Conservation (phyloP, 1,140 invertebrate species). For the Drosophila yakuba region DNA sequence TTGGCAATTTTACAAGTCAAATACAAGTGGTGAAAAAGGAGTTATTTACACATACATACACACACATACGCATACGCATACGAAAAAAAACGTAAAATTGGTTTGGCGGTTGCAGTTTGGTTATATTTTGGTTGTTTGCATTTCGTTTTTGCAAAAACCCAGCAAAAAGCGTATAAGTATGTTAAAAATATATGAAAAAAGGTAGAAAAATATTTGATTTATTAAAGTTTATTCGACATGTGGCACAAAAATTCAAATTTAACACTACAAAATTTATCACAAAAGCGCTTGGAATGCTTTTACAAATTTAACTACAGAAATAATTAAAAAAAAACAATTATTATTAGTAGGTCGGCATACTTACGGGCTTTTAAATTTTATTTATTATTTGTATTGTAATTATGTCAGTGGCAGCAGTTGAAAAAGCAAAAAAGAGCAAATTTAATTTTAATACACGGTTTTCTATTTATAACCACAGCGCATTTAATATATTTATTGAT, state of each 20-base stretch:
- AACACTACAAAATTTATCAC: conserved; percentile 48
- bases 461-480: conserved; percentile 18
- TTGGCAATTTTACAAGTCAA: conserved; percentile 46
- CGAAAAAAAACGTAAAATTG: conserved; percentile 58
- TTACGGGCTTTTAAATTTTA: conserved; percentile 60
- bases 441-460: conserved; percentile 35
- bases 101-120: conserved; percentile 61
- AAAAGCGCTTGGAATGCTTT: conserved; percentile 40
- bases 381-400: conserved; percentile 24
- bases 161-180: conserved; percentile 66
- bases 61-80: conserved; percentile 55
- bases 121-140: conserved; percentile 63
- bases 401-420: conserved; percentile 60
- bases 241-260: conserved; percentile 35
- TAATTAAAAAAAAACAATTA: conserved; percentile 5
- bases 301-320: conserved; percentile 31
- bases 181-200: conserved; percentile 55
- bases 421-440: conserved; percentile 52
- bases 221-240: conserved; percentile 49
- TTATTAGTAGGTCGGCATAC: conserved; percentile 37
- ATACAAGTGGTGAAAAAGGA: conserved; percentile 45
- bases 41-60: conserved; percentile 57
- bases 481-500: conserved; percentile 20
- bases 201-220: conserved; percentile 63
- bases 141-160: conserved; percentile 64